Conservation (phyloP, 2,888 invertebrate species). For the Sphecodes monilicornis region DNA sequence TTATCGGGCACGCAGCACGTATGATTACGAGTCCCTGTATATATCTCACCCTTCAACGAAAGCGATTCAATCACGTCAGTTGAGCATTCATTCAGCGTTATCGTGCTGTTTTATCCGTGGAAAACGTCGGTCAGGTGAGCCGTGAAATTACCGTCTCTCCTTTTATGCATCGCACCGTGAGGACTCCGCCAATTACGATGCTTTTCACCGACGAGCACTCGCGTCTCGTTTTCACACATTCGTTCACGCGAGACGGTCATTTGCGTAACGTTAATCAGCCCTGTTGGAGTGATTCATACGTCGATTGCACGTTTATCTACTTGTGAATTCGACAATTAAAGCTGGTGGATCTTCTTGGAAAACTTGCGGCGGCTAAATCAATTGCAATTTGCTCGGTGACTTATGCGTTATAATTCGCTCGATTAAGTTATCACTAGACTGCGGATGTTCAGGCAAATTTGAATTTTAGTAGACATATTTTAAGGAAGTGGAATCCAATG, state of each 20-base stretch:
- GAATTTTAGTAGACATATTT: too few species aligned
- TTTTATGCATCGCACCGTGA: not conserved
- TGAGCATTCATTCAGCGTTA: conserved; percentile 45
- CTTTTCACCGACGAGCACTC: conserved; percentile 6
- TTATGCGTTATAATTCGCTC: not conserved
- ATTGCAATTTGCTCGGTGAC: not conserved
- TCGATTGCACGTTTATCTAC: not conserved
- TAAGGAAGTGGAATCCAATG: too few species aligned
- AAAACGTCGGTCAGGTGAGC: conserved; percentile 34
- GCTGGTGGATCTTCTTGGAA: not conserved
- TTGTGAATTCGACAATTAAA: not conserved
- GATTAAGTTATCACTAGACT: too few species aligned
- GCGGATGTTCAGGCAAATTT: too few species aligned
- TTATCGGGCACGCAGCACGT: conserved; percentile 54
- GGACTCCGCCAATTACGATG: conserved; percentile 23
- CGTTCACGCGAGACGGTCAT: not conserved
- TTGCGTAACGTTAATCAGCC: conserved; percentile 1
- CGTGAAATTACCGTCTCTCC: conserved; percentile 15
- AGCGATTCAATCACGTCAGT: conserved; percentile 40
- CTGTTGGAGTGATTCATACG: not conserved
- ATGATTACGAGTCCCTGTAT: conserved; percentile 34
- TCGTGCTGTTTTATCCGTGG: conserved; percentile 28
- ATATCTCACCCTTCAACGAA: conserved; percentile 38
- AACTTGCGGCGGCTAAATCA: not conserved
- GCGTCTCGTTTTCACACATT: not conserved